Evolutionary conservation across 2,888 invertebrate genomes (phyloP).

Genomic region (Buathra laborator): DNA sequence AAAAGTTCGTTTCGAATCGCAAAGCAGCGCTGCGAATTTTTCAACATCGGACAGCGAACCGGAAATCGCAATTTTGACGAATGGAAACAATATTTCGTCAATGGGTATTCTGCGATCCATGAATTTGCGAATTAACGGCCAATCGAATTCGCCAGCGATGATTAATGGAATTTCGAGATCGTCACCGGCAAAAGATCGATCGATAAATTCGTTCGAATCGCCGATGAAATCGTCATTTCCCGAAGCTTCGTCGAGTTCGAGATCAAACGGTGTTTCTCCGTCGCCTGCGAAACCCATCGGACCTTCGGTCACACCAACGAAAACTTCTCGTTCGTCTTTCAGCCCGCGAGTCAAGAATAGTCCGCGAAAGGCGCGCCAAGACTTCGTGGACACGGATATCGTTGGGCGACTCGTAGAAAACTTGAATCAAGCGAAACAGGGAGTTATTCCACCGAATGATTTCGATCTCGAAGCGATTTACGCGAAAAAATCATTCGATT

Average conservation of each 20-base stretch:
- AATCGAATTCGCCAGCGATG: not conserved
- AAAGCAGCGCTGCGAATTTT: not conserved
- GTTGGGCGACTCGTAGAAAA: slow-evolving; percentile 72
- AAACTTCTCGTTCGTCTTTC: slow-evolving; percentile 34
- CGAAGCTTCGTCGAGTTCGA: not conserved
- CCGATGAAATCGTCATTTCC: not conserved
- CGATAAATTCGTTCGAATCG: not conserved
- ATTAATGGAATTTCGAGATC: not conserved
- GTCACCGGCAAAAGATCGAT: not conserved
- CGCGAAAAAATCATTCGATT: slow-evolving; percentile 60
- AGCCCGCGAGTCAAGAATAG: slow-evolving; percentile 17
- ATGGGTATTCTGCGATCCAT: not conserved
- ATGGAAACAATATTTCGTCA: not conserved
- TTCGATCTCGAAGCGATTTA: slow-evolving; percentile 79
- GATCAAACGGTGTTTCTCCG: not conserved
- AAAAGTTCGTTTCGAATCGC: not conserved
- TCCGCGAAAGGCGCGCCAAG: slow-evolving; percentile 64
- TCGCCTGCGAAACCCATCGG: not conserved
- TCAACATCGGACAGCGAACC: not conserved
- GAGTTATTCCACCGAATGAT: slow-evolving; percentile 72
- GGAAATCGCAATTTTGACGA: not conserved
- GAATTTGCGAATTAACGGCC: not conserved
- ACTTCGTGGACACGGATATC: slow-evolving; percentile 60
- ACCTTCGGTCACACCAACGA: slow-evolving; percentile 42
- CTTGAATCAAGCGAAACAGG: slow-evolving; percentile 77